These are phyloP conservation scores for Allobates femoralis DNA, from an alignment of 2,797 vertebrate species.

Conservation along the genomic window DNA sequence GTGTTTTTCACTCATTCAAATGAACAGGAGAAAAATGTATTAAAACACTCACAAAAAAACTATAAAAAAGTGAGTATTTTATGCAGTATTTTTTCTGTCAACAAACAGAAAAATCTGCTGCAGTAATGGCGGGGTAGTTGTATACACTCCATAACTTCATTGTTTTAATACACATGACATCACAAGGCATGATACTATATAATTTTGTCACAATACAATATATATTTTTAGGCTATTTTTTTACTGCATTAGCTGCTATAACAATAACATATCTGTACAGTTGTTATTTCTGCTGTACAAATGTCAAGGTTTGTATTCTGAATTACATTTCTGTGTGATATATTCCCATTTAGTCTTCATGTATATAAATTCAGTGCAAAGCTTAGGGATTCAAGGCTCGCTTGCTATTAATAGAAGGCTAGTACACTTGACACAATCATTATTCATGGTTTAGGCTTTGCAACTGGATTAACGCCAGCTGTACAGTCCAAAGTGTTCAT, in stretches of 20 bases:
- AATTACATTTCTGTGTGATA: conserved; percentile 6
- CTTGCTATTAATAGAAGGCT: conserved; percentile 40
- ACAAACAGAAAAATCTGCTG: no score
- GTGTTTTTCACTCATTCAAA: no score
- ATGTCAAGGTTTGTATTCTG: background rate
- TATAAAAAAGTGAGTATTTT: no score
- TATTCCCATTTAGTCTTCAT: background rate
- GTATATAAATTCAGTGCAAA: conserved; percentile 21
- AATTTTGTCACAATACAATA: background rate
- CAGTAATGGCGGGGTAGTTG: background rate
- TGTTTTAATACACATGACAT: background rate
- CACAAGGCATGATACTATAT: background rate
- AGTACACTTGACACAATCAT: conserved; percentile 45
- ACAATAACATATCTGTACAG: background rate
- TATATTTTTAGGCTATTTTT: background rate
- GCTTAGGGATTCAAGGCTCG: conserved; percentile 29
- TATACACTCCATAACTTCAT: background rate
- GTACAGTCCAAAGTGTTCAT: conserved; percentile 33
- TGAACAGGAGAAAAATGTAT: no score
- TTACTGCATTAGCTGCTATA: background rate
- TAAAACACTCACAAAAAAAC: no score
- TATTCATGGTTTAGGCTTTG: conserved; percentile 42
- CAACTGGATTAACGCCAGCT: conserved; percentile 48
- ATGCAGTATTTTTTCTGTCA: no score
- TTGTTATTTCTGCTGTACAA: background rate